Evolutionary conservation across 2,888 invertebrate species (phyloP).

Genomic region (Eristalis intricaria): DNA sequence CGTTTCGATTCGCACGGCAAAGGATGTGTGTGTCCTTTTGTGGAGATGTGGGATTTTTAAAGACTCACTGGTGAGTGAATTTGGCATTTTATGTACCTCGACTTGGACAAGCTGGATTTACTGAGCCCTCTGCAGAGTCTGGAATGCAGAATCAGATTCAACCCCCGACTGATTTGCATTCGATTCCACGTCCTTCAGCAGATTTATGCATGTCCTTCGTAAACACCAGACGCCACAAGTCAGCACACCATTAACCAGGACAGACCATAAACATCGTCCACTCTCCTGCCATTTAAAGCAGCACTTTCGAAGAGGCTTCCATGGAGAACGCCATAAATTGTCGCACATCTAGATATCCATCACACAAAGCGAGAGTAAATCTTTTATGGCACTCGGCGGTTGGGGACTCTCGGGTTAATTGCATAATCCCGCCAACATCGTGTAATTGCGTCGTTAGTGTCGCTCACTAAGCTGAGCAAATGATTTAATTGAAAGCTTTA

Average conservation of each 20-base stretch:
- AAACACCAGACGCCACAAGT: too few species aligned
- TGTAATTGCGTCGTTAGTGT: constrained; percentile 44
- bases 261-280: too few species aligned
- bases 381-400: not conserved
- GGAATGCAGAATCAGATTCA: too few species aligned
- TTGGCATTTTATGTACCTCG: not conserved
- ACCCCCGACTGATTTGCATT: too few species aligned
- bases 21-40: not conserved
- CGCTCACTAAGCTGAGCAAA: constrained; percentile 40
- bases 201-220: too few species aligned
- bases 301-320: not conserved
- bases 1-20: not conserved
- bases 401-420: constrained; percentile 9
- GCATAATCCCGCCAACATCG: constrained; percentile 31
- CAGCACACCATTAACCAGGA: too few species aligned
- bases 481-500: constrained; percentile 43
- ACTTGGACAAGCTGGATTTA: too few species aligned
- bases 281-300: not conserved
- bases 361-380: constrained; percentile 25
- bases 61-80: too few species aligned
- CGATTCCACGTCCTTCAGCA: too few species aligned
- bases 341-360: not conserved
- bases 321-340: not conserved
- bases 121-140: too few species aligned
- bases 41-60: not conserved